Evolutionary conservation across 2,888 invertebrate genomes (phyloP).

Genomic region (Endotricha flammealis): DNA sequence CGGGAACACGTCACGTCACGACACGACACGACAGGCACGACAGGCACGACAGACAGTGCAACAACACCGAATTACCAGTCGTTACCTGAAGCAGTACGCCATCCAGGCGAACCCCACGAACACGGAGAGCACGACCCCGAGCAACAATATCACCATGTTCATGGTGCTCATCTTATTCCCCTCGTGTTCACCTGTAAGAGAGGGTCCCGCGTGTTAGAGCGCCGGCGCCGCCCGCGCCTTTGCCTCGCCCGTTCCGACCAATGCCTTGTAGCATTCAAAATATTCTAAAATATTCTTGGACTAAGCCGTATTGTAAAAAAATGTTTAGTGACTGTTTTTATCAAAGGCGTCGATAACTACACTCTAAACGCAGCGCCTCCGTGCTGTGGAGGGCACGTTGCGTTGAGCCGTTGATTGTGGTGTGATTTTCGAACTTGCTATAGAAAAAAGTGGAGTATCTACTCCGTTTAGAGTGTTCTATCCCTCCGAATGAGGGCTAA

Average conservation of each 20-base stretch:
- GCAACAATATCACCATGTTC: slow-evolving; percentile 94
- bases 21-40: slow-evolving; percentile 62
- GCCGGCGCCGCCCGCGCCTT: slow-evolving; percentile 66
- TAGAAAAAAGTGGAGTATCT: no score
- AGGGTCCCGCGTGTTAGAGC: slow-evolving; percentile 74
- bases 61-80: slow-evolving; percentile 72
- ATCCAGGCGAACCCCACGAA: slow-evolving; percentile 97
- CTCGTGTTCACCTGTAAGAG: slow-evolving; percentile 84
- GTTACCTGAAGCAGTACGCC: slow-evolving; percentile 97
- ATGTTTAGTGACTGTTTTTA: no score
- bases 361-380: no score
- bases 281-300: no score
- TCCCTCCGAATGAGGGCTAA: no score
- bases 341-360: no score
- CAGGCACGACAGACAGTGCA: slow-evolving; percentile 66
- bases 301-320: no score
- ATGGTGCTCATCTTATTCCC: slow-evolving; percentile 92
- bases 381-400: no score
- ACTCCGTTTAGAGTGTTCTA: no score
- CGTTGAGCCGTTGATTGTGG: no score
- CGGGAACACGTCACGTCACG: slow-evolving; percentile 37
- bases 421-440: no score
- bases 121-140: slow-evolving; percentile 94
- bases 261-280: slow-evolving; percentile 30
- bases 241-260: slow-evolving; percentile 56